A percentile compares a stretch with the other conserved stretches of the same genome.
phyloP scores from a whole-genome alignment of 2,113 vertebrate species.

The Tupaia tana region DNA sequence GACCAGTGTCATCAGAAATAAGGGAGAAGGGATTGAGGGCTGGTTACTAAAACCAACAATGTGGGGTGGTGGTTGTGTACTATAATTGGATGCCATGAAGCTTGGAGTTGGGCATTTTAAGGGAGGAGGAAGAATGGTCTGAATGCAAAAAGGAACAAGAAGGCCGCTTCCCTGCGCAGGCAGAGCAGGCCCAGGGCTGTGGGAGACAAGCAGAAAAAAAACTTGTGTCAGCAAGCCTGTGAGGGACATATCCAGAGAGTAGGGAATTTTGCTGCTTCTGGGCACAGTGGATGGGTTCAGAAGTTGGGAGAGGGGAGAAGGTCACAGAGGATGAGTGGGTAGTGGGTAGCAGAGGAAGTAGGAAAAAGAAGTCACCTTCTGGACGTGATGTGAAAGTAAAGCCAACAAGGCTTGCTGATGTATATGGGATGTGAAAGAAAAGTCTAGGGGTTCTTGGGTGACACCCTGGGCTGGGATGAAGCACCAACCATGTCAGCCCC shows the following conservation, averaged over 20 bases:
- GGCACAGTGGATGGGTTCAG: too few relatives aligned
- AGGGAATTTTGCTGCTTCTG: neutral
- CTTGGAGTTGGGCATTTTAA: neutral
- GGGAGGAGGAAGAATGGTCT: neutral
- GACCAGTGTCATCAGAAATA: neutral
- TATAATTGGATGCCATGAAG: neutral
- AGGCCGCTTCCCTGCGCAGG: too few relatives aligned
- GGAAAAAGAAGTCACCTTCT: too few relatives aligned
- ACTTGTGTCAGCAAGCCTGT: neutral
- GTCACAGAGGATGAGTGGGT: accelerated
- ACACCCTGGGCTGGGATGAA: neutral
- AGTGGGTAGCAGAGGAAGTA: too few relatives aligned
- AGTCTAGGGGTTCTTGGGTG: neutral
- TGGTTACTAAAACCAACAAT: neutral
- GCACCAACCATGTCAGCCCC: too few relatives aligned
- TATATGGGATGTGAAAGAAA: too few relatives aligned
- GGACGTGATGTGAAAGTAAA: too few relatives aligned
- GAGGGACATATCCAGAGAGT: neutral
- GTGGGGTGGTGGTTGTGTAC: neutral
- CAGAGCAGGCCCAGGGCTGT: neutral
- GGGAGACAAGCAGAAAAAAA: neutral
- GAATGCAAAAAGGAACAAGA: neutral
- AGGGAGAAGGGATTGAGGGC: too few relatives aligned
- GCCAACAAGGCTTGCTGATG: too few relatives aligned
- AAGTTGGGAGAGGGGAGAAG: neutral